Base-by-base conservation (phyloP, 2,888 invertebrate genomes). In the Lapara coniferarum region DNA sequence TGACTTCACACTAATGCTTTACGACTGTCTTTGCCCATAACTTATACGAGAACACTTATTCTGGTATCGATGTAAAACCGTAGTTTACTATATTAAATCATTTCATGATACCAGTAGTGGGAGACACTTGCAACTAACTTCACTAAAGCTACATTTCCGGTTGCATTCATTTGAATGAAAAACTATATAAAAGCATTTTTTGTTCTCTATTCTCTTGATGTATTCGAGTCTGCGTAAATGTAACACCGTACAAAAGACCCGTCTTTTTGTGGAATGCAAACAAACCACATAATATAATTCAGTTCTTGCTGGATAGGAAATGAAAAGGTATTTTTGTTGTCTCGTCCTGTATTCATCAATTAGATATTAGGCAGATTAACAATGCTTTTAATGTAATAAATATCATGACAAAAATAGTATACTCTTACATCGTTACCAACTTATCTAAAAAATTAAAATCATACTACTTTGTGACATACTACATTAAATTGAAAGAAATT, bases 171-270 rank as follows among this genome's bases (percentile, higher is more conserved):
- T 10, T 12, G 13, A 46, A 49, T 63, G 49, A 46, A 63, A 63
- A 37, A 49, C 49, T 63, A 19, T 63, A 19, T 16, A 19, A 63
- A 49, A 37, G 13, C 16, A 46, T 63, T 63, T 63, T 59, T 63
- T 63, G 63, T 63, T 49, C 49, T 19, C 46, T 19, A 13, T 46
- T 63, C 63, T 63, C 13, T 49, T 19, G 49, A 44, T 59, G 59
- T 7, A 63, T 46, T 63, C 63, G 63, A 13, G 59, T 59, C 13
- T 51, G 52, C 30, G 52, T 55, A 44, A 67, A 67, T 56, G 44
- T 55, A 67, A 13, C 14, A 72, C 66, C 63, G 68, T 13, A 49
- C 49, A 49, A 25, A 59, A 63, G 46, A 19, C 14, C 10, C 12
- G 19, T 49, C 19, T 63, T 49, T 63, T 63, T 63, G n/a, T 6